Percentiles rank a stretch among this genome's conserved stretches.
Conservation (phyloP, 1,140 invertebrate species). For the Drosophila auraria region DNA sequence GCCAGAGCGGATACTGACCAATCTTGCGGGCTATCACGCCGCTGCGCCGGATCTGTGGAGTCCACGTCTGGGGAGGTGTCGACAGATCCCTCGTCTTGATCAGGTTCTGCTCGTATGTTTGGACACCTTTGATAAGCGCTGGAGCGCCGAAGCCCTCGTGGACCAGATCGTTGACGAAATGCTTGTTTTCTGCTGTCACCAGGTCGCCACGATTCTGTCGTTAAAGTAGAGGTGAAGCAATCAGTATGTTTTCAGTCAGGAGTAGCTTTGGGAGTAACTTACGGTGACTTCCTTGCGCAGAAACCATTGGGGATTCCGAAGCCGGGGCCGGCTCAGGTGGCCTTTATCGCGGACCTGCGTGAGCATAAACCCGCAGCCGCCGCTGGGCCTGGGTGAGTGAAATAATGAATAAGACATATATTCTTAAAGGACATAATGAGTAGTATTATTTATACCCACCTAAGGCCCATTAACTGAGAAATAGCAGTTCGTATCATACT, state of each 20-base stretch:
- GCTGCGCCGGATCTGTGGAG: conserved; percentile 87
- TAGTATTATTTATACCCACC: conserved; percentile 2
- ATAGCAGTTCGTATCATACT: conserved; percentile 28
- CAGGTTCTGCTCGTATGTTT: conserved; percentile 85
- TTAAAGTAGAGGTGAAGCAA: neutral
- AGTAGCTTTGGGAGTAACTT: conserved; percentile 46
- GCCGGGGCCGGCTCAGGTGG: conserved; percentile 84
- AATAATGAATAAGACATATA: neutral
- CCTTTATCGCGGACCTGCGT: conserved; percentile 83
- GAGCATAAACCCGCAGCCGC: conserved; percentile 44
- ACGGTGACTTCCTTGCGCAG: conserved; percentile 86
- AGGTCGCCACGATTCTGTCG: conserved; percentile 87
- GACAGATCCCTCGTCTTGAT: conserved; percentile 86
- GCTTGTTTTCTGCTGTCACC: conserved; percentile 92
- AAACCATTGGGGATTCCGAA: conserved; percentile 87
- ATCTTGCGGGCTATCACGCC: conserved; percentile 97
- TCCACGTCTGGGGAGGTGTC: conserved; percentile 88
- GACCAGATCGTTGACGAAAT: conserved; percentile 93
- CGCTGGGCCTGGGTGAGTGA: conserved; percentile 34
- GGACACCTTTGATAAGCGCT: conserved; percentile 83
- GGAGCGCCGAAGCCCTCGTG: conserved; percentile 88
- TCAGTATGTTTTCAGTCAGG: neutral
- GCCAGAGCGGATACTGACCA: conserved; percentile 96
- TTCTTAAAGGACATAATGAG: neutral
- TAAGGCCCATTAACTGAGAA: conserved; percentile 18